Conservation (phyloP, 92 coral and sea anemone species). For the Porites divaricata region DNA sequence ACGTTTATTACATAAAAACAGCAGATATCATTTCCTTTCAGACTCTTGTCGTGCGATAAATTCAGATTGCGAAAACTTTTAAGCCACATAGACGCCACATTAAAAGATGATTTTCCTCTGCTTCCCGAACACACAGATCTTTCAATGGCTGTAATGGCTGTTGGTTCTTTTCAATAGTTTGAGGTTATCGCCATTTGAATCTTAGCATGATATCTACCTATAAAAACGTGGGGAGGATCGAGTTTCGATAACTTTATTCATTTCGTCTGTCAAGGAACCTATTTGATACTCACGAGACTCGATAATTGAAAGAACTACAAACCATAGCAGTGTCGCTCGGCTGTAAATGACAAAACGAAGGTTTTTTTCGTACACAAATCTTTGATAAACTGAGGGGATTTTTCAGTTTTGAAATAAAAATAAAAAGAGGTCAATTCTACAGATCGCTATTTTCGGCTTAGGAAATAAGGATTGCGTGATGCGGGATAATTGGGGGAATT, state of each 20-base stretch:
- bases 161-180: conserved; percentile 5
- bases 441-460: not conserved
- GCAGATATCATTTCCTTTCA: not conserved
- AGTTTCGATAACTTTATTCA: conserved; percentile 25
- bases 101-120: not conserved
- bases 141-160: not conserved
- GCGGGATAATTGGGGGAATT: conserved; percentile 29
- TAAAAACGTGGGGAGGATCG: conserved; percentile 30
- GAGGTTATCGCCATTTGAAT: conserved; percentile 14
- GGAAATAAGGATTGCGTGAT: conserved; percentile 58
- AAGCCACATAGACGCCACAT: conserved; percentile 25
- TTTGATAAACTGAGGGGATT: not conserved
- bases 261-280: not conserved
- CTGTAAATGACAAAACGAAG: not conserved
- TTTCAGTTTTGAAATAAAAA: not conserved
- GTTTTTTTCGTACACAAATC: not conserved
- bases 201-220: not conserved
- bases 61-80: not conserved
- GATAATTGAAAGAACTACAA: no score
- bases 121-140: not conserved
- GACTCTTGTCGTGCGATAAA: conserved; percentile 14
- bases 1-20: not conserved
- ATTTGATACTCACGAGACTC: not conserved
- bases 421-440: not conserved
- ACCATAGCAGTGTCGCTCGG: no score